Evolutionary conservation across 2,888 invertebrate species (phyloP).

Genomic region (Amphiduros pacificus): DNA sequence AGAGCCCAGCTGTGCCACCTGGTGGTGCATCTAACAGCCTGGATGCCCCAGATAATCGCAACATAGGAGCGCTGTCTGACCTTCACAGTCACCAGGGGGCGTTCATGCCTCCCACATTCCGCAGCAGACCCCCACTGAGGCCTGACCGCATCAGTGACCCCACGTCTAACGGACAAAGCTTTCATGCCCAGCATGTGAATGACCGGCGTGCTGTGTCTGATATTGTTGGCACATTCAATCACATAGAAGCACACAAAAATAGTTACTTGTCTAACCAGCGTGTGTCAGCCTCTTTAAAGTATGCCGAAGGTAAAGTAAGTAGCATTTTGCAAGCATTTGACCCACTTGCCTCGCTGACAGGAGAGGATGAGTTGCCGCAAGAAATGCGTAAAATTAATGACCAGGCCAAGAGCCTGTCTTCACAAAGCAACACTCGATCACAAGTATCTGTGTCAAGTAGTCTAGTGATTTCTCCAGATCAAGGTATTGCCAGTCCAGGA

Average conservation of each 20-base stretch:
- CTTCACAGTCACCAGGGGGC: too few relatives aligned
- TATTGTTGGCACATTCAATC: neutral
- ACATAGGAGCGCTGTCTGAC: too few relatives aligned
- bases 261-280: neutral
- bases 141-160: conserved; percentile 16
- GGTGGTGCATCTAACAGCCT: too few relatives aligned
- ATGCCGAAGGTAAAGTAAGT: conserved; percentile 17
- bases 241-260: neutral
- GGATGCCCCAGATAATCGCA: too few relatives aligned
- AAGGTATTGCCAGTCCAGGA: conserved; percentile 12
- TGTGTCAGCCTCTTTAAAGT: conserved; percentile 12
- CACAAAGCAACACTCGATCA: conserved; percentile 10
- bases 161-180: neutral
- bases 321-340: conserved; percentile 21
- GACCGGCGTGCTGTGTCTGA: conserved; percentile 8
- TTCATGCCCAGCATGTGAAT: neutral
- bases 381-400: too few relatives aligned
- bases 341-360: conserved; percentile 5
- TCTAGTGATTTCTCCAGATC: conserved; percentile 7
- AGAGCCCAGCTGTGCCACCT: too few relatives aligned
- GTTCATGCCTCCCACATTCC: neutral
- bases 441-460: neutral
- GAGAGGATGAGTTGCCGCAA: too few relatives aligned
- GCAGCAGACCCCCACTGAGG: conserved; percentile 6
- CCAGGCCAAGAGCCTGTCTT: too few relatives aligned